phyloP scores from a whole-genome alignment of 2,888 invertebrate species.

The Ennomos erosarius region DNA sequence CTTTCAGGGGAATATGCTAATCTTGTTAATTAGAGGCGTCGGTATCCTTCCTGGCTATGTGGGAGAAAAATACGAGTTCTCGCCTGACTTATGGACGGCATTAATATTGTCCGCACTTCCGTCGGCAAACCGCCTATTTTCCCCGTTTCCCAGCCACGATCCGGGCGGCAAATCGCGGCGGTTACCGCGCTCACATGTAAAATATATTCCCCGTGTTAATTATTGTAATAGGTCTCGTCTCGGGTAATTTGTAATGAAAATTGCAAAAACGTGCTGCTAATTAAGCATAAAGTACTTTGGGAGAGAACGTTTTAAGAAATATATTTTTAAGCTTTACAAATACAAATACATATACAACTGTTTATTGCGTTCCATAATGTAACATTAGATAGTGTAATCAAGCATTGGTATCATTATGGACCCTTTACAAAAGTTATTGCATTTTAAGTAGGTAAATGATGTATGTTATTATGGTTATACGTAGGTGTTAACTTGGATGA shows the following conservation, averaged over 20 bases:
- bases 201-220: slow-evolving; percentile 44
- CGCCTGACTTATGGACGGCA: slow-evolving; percentile 75
- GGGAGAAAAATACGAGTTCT: slow-evolving; percentile 75
- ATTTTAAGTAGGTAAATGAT: too few relatives aligned
- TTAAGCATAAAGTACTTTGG: not conserved
- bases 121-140: slow-evolving; percentile 63
- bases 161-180: slow-evolving; percentile 31
- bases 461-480: too few relatives aligned
- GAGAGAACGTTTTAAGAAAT: too few relatives aligned
- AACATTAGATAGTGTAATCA: too few relatives aligned
- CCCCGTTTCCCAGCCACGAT: slow-evolving; percentile 50
- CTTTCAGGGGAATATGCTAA: slow-evolving; percentile 77
- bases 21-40: slow-evolving; percentile 80
- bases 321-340: too few relatives aligned
- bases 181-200: slow-evolving; percentile 30
- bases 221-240: slow-evolving; percentile 34
- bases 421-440: too few relatives aligned
- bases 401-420: too few relatives aligned
- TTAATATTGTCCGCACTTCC: slow-evolving; percentile 81
- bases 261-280: slow-evolving; percentile 28
- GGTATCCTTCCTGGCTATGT: slow-evolving; percentile 68
- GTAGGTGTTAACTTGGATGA: too few relatives aligned
- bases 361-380: too few relatives aligned
- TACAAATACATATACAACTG: too few relatives aligned
- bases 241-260: slow-evolving; percentile 35